These are phyloP conservation scores for Meteorus cinctellus DNA, from an alignment of 2,888 invertebrate genomes.

Conservation along the genomic window DNA sequence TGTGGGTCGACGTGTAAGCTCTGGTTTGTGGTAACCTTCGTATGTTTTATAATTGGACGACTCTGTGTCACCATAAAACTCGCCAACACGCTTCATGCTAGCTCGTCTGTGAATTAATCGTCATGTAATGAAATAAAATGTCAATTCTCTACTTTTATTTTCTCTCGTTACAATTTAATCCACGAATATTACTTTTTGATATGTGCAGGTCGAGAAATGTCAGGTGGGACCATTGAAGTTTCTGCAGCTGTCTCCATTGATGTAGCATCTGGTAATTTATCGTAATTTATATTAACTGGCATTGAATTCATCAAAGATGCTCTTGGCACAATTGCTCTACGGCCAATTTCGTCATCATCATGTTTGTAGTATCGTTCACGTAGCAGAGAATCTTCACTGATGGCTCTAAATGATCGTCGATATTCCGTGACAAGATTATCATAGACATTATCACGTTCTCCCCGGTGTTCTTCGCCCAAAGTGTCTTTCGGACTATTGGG, in stretches of 20 bases:
- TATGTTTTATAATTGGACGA: constrained; percentile 74
- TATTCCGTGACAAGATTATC: constrained; percentile 63
- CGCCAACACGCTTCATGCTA: constrained; percentile 63
- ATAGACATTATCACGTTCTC: constrained; percentile 34
- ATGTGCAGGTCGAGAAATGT: constrained; percentile 52
- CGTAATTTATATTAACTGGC: not conserved
- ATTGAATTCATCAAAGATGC: not conserved
- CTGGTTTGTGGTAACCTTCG: constrained; percentile 71
- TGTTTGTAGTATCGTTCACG: not conserved
- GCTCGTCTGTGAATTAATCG: constrained; percentile 57
- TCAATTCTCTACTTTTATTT: no score
- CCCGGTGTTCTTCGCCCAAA: constrained; percentile 52
- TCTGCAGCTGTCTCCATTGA: constrained; percentile 60
- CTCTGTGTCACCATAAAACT: constrained; percentile 72
- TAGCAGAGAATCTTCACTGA: constrained; percentile 60
- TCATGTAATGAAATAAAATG: not conserved
- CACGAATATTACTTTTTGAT: constrained; percentile 58
- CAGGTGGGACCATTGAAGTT: constrained; percentile 47
- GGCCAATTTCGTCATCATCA: not conserved
- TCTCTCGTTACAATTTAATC: not conserved
- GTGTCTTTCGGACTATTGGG: constrained; percentile 69
- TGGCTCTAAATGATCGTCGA: constrained; percentile 63
- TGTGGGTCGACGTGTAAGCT: constrained; percentile 72
- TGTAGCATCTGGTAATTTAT: constrained; percentile 43
- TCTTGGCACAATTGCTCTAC: not conserved